A percentile compares a stretch with the other conserved stretches of the same genome.
These are phyloP conservation scores for Drosophila anceps DNA, from an alignment of 2,888 invertebrate genomes.

Conservation along the genomic window DNA sequence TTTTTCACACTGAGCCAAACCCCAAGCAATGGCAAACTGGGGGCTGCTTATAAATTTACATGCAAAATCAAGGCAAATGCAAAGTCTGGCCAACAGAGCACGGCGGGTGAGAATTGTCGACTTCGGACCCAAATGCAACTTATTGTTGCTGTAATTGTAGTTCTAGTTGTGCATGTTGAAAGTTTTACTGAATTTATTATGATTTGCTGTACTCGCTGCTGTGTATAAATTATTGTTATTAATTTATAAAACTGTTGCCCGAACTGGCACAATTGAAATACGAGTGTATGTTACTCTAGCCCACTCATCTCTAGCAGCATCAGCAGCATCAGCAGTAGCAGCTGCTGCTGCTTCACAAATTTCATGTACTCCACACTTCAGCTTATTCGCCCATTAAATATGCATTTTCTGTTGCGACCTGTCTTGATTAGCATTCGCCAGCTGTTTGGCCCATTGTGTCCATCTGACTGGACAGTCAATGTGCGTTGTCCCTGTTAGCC, in stretches of 20 bases:
- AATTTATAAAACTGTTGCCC: constrained; percentile 68
- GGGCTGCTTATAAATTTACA: constrained; percentile 68
- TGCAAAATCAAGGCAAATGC: constrained; percentile 42
- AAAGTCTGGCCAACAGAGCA: constrained; percentile 21
- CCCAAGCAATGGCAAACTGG: constrained; percentile 1
- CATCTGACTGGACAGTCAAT: constrained; percentile 27
- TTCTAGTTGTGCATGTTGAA: constrained; percentile 57
- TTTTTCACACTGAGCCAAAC: constrained; percentile 37
- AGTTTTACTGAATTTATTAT: constrained; percentile 73
- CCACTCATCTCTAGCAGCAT: neutral
- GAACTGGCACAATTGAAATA: constrained; percentile 54
- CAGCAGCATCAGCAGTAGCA: neutral
- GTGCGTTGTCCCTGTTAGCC: constrained; percentile 21
- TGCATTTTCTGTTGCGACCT: constrained; percentile 36
- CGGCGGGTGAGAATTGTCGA: constrained; percentile 65
- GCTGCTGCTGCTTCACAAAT: constrained; percentile 1
- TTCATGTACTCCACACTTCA: constrained; percentile 25
- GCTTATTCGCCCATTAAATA: constrained; percentile 9
- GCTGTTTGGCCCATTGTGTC: constrained; percentile 30
- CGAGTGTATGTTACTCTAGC: constrained; percentile 28
- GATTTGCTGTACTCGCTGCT: constrained; percentile 56
- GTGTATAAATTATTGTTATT: constrained; percentile 78
- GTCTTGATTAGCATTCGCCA: constrained; percentile 46
- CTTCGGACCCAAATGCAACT: constrained; percentile 56
- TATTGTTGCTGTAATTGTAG: constrained; percentile 55